Conservation (phyloP, 1,140 invertebrate genomes). For the Trichoplusia ni region DNA sequence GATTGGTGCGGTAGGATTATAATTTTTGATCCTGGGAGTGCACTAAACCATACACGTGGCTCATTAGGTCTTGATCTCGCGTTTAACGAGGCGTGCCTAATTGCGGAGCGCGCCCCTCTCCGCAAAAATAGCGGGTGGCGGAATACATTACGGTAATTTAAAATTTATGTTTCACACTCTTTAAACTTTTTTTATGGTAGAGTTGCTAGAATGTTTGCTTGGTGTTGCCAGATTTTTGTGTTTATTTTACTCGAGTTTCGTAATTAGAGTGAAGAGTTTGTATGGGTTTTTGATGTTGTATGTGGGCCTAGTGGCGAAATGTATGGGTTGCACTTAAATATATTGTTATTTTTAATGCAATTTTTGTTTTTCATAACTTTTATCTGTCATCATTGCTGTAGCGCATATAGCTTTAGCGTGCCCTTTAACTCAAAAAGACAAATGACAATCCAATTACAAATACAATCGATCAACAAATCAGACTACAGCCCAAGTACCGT, state of each 20-base stretch:
- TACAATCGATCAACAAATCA: too few relatives aligned
- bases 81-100: conserved; percentile 70
- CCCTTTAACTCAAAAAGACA: too few relatives aligned
- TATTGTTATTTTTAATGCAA: too few relatives aligned
- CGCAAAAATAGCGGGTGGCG: conserved; percentile 56
- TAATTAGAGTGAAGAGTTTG: background rate
- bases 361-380: background rate
- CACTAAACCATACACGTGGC: conserved; percentile 68
- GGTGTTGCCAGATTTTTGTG: conserved; percentile 20
- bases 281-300: background rate
- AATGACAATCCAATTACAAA: too few relatives aligned
- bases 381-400: background rate
- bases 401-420: too few relatives aligned
- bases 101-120: conserved; percentile 55
- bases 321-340: too few relatives aligned
- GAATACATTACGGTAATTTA: conserved; percentile 58
- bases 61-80: conserved; percentile 72
- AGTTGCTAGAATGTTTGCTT: conserved; percentile 21
- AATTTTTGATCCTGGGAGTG: conserved; percentile 65
- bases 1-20: conserved; percentile 44
- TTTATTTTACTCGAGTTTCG: conserved; percentile 9
- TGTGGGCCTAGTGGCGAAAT: background rate
- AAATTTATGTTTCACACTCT: conserved; percentile 58
- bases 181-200: conserved; percentile 37
- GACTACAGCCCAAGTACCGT: too few relatives aligned